Conservation (phyloP, 2,113 vertebrate species). For the Leptocoma aspasia region DNA sequence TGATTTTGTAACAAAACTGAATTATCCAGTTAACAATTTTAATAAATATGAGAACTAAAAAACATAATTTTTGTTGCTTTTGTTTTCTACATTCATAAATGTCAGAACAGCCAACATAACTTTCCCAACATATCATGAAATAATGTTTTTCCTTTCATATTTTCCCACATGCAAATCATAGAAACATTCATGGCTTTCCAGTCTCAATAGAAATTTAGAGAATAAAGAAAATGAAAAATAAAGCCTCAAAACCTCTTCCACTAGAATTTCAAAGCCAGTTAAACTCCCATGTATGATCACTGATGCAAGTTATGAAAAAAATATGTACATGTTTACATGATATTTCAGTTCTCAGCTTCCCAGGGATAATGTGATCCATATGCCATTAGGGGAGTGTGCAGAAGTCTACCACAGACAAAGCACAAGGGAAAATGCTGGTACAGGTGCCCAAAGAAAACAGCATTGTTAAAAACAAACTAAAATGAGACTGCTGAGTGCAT, state of each 20-base stretch:
- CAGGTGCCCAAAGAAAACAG: not conserved
- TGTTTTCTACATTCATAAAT: not conserved
- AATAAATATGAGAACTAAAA: not conserved
- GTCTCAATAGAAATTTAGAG: conserved; percentile 14
- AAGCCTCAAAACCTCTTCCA: not conserved
- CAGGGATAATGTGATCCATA: not conserved
- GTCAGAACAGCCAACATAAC: not conserved
- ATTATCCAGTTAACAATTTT: not conserved
- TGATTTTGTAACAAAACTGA: not conserved
- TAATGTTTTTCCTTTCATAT: conserved; percentile 18
- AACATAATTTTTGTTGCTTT: not conserved
- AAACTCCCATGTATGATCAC: not conserved
- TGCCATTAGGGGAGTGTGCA: rapidly evolving
- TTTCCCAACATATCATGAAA: conserved; percentile 12
- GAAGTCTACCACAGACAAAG: not conserved
- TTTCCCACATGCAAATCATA: conserved; percentile 42
- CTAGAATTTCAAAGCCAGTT: not conserved
- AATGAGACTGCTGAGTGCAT: not conserved
- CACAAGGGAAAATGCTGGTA: not conserved
- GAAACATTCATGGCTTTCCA: not conserved
- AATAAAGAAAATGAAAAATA: not conserved
- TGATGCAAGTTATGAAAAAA: not conserved
- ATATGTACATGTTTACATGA: not conserved
- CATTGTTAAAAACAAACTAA: not conserved
- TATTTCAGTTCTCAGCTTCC: not conserved